Base-by-base conservation (phyloP, 2,113 vertebrate species). In the Menura novaehollandiae region DNA sequence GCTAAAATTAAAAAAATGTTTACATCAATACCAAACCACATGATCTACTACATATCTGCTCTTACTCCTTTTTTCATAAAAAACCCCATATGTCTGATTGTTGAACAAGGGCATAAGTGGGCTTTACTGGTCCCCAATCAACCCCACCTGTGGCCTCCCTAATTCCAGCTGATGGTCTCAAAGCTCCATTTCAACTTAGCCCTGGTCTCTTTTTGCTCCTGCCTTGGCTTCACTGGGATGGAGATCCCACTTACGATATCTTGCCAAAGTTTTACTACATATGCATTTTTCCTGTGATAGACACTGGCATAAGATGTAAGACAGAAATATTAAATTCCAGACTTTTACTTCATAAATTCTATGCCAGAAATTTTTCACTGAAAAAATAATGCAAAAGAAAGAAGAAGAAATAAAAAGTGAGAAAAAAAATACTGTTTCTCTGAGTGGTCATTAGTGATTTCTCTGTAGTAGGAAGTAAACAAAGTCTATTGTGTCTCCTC, bases 351-450 rank as follows among this genome's bases (percentile, higher is more conserved):
- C 58, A 64, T 26, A 59, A 68, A 68, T 76, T 41, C 8, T 37
- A 7, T 72, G 17, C 10, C 19, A 58, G 43, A 78, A 60, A 7
- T 26, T 35, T 85, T 56, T 27, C 20, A 15, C 9, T 44, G 8
- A 49, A 20, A 67, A 51, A 15, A 78, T 46, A 75, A 75, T 39
- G 30, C 0, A 33, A 62, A 76, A 89, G 3, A 35, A n/a, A 12
- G 4, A 33, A 35, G 1, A 8, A 39, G 15, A 44, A 9, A 30
- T 1, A 8, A 4, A 11, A 1, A 39, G 5, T 14, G 1, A 15
- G 2, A 2, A 44, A 27, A 69, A 47, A 35, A 11, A 7, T 8
- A 7, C 2, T 3, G 2, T 55, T 79, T 85, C 15, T 86, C 37
- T 69, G 32, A 67, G 20, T 62, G 10, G 6, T 85, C 59, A 55